Base-by-base conservation (phyloP, 2,888 invertebrate species). In the Molorchus minor region DNA sequence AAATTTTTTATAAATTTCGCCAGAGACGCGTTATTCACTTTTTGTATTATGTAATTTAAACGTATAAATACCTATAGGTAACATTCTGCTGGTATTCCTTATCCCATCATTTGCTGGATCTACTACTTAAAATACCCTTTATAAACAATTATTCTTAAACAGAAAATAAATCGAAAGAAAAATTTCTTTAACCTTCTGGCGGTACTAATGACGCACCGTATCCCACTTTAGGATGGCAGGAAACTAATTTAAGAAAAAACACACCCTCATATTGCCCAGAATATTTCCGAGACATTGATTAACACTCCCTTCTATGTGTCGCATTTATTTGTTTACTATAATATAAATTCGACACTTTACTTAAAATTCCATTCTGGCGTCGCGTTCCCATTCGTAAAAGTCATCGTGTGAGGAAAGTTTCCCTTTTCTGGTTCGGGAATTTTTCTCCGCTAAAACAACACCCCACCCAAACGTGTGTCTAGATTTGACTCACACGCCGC, bases 401-500 rank as follows among this genome's bases (percentile, higher is more conserved):
- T 57, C 57, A 44, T 52, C 33, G n/a, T 47, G 17, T n/a, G 41
- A 29, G 30, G 30, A 57, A 45, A 38, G 44, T 46, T 49, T 47
- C 47, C 53, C 54, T 53, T 53, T 36, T n/a, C 40, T 21, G n/a
- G 19, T 40, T 25, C 21, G 44, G 40, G 58, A 36, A 20, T 61
- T 56, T n/a, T 60, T 45, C 62, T 55, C 44, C 33, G 45, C 66
- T 65, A 64, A 67, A 67, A 69, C 69, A 65, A 67, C 67, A 69
- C 61, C 62, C 61, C 62, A 67, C 67, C 61, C 58, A 63, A 68
- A 68, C 71, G 77, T 77, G 71, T 65, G 77, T 77, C 74, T 72
- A 67, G 71, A 74, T 74, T 78, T 76, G 73, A 73, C 72, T 73
- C 77, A 70, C 72, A 74, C 72, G 74, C 68, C 65, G 68, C 68